These are phyloP conservation scores for Taphrorychus bicolor DNA, from an alignment of 2,888 invertebrate genomes.

Conservation along the genomic window DNA sequence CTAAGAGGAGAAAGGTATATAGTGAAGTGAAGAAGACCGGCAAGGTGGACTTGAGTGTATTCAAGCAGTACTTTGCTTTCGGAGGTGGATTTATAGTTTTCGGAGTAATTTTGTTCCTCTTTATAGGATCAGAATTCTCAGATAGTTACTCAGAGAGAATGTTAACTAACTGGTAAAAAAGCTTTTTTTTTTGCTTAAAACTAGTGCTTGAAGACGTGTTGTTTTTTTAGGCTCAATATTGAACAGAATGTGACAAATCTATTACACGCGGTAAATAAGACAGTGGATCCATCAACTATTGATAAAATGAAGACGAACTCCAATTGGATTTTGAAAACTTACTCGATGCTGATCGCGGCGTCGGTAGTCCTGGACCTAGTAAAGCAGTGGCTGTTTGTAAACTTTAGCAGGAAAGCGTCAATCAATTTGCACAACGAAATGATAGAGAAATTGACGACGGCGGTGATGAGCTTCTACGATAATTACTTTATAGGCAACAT, in stretches of 20 bases:
- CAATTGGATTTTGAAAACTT: constrained; percentile 45
- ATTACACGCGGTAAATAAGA: background rate
- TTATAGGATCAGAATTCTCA: constrained; percentile 45
- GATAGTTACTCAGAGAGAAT: constrained; percentile 48
- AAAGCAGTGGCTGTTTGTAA: constrained; percentile 46
- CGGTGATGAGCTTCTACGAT: constrained; percentile 52
- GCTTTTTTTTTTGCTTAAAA: constrained; percentile 8
- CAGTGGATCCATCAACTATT: background rate
- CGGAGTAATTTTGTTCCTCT: constrained; percentile 43
- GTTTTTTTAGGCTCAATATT: constrained; percentile 35
- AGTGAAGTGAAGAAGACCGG: constrained; percentile 51
- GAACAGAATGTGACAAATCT: constrained; percentile 38
- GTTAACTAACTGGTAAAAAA: constrained; percentile 49
- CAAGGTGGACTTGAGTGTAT: constrained; percentile 47
- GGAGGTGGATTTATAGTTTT: constrained; percentile 50
- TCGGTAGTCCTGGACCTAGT: constrained; percentile 47
- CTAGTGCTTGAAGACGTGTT: too few species aligned
- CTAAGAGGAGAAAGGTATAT: constrained; percentile 44
- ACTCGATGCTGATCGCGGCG: constrained; percentile 46
- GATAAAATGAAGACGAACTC: constrained; percentile 8
- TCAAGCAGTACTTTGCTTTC: constrained; percentile 49
- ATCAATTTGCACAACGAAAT: constrained; percentile 50
- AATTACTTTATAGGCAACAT: constrained; percentile 53
- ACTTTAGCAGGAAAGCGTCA: constrained; percentile 47
- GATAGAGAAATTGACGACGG: constrained; percentile 47